These are phyloP conservation scores for Parthenolecanium corni DNA, from an alignment of 2,888 invertebrate genomes.

Conservation along the genomic window DNA sequence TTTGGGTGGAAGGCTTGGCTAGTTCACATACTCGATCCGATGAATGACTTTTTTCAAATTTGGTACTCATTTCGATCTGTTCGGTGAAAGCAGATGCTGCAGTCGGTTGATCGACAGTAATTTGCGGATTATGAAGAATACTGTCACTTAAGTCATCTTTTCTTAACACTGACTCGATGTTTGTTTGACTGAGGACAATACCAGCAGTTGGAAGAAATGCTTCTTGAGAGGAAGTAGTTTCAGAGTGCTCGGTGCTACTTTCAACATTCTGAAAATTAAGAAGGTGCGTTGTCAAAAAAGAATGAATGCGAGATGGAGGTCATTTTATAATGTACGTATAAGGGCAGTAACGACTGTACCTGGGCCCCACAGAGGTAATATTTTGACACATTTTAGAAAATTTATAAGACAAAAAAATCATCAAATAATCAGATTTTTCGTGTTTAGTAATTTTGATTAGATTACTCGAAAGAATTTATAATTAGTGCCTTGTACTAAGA, in stretches of 20 bases:
- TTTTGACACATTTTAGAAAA: too few species aligned
- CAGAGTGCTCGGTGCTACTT: conserved; percentile 32
- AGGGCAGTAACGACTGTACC: too few species aligned
- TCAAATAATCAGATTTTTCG: too few species aligned
- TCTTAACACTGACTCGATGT: conserved; percentile 30
- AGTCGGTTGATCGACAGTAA: conserved; percentile 4
- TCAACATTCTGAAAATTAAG: conserved; percentile 15
- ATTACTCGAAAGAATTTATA: too few species aligned
- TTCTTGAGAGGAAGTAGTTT: conserved; percentile 37
- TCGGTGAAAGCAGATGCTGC: neutral
- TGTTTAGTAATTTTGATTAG: too few species aligned
- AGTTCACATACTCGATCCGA: conserved; percentile 20
- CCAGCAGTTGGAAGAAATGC: conserved; percentile 53
- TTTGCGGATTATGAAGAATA: conserved; percentile 2
- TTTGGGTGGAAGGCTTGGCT: conserved; percentile 1
- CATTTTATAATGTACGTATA: neutral
- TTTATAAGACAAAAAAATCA: too few species aligned
- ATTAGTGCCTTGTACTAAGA: too few species aligned
- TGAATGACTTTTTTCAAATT: conserved; percentile 14
- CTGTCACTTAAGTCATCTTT: neutral
- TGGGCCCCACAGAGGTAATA: too few species aligned
- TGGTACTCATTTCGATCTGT: neutral
- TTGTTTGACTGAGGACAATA: conserved; percentile 46
- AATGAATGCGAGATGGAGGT: neutral
- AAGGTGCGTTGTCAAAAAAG: neutral